Conservation (phyloP, 92 coral and sea anemone species). For the Anthopleura xanthogrammica region DNA sequence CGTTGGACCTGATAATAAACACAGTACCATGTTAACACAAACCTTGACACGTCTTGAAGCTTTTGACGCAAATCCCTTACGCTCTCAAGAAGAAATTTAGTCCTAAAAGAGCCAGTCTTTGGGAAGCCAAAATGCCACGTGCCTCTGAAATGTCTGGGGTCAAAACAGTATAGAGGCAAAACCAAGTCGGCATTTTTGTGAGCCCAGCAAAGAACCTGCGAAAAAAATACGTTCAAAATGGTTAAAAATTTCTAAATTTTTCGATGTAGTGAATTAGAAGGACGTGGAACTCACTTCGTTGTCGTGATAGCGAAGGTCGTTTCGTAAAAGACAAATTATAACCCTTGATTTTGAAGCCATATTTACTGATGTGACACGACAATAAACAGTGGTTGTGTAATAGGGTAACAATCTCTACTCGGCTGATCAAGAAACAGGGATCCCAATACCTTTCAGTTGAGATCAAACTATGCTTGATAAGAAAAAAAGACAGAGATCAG, state of each 20-base stretch:
- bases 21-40: not conserved
- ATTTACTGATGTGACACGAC: no score
- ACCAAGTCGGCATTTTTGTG: conserved; percentile 53
- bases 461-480: no score
- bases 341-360: conserved; percentile 31
- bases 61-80: conserved; percentile 43
- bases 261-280: not conserved
- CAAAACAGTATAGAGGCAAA: conserved; percentile 64
- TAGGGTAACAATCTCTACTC: not conserved
- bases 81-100: conserved; percentile 52
- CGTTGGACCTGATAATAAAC: no score
- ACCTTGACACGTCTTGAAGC: conserved; percentile 23
- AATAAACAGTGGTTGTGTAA: not conserved
- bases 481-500: no score
- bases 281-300: conserved; percentile 28
- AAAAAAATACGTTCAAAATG: not conserved
- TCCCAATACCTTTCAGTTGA: not conserved
- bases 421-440: conserved; percentile 3
- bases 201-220: conserved; percentile 54
- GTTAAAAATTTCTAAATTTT: not conserved
- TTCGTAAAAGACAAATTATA: conserved; percentile 48
- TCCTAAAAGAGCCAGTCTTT: conserved; percentile 47
- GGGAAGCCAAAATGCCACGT: conserved; percentile 59
- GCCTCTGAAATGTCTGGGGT: conserved; percentile 33
- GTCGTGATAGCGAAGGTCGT: conserved; percentile 66